phyloP scores from a whole-genome alignment of 2,888 invertebrate species.

The Dicranocentrus wangi region DNA sequence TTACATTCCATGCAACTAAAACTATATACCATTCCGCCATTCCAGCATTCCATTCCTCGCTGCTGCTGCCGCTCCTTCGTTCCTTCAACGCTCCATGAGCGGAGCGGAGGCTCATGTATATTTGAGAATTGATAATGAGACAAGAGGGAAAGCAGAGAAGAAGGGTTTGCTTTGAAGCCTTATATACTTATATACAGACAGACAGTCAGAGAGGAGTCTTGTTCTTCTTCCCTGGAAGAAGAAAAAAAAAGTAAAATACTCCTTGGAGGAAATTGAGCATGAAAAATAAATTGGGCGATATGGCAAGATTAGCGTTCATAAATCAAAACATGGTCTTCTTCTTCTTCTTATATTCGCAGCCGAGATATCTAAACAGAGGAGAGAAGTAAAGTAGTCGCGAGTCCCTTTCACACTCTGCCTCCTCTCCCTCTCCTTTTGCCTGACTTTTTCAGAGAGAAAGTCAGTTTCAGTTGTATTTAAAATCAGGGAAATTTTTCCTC shows the following conservation, averaged over 20 bases:
- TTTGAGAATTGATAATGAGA: conserved; percentile 59
- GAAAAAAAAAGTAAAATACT: conserved; percentile 50
- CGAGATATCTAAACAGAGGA: background rate
- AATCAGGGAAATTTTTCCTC: conserved; percentile 34
- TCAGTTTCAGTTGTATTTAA: conserved; percentile 47
- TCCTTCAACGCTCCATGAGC: conserved; percentile 10
- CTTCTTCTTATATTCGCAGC: conserved; percentile 16
- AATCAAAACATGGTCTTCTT: conserved; percentile 61
- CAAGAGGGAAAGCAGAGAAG: conserved; percentile 52
- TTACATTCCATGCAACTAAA: background rate
- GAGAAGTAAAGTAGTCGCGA: no score
- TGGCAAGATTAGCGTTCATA: conserved; percentile 69
- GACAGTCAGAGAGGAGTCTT: background rate
- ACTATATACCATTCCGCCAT: no score
- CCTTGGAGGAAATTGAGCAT: conserved; percentile 68
- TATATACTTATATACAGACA: background rate
- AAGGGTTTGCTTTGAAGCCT: no score
- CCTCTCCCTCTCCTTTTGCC: background rate
- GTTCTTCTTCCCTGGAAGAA: background rate
- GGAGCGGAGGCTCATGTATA: conserved; percentile 25
- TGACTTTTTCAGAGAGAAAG: conserved; percentile 7
- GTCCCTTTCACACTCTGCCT: no score
- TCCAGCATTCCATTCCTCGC: no score
- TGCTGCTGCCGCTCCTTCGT: no score
- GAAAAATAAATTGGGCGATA: conserved; percentile 69